Evolutionary conservation across 2,113 vertebrate species (phyloP), one percentile per base, ranked within the genome.

Genomic region (Phodopus roborovskii): DNA sequence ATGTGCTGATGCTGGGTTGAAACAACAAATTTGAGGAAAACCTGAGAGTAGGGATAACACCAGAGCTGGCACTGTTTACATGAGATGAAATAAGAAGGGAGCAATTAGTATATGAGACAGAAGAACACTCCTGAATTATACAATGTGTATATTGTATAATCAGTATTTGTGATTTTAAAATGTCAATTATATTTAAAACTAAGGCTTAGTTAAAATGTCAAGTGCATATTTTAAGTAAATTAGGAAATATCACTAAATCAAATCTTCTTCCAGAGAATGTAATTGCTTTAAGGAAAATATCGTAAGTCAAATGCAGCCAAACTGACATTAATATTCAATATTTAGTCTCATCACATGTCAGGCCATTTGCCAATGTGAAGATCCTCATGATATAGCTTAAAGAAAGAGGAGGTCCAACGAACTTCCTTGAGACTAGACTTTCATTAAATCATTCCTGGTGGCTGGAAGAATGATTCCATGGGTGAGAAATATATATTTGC

Each of bases 201-300:
- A 90, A 56, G 42, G 30, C 71, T 87, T n/a, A 83, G 90, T 92
- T 70, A 83, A 95, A 96, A 97, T 97, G 95, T 94, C 92, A 97
- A 95, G 81, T 92, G 92, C 79, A 83, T 90, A 87, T 96, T 94
- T 95, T 96, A 92, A 92, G 45, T 87, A 97, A 96, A 94, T 95
- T 90, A 83, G 87, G 9, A 19, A 62, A 93, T 88, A 92, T 90
- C 82, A 85, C 85, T 84, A 71, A 92, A 50, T 88, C 78, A 96
- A 70, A 83, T 92, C 78, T 75, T 75, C 90, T 82, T 56, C 28
- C 66, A 85, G 71, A 36, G 77, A 94, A 58, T 8, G 19, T 92
- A 88, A 96, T 84, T 66, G 45, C 89, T 85, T 81, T 50, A 66
- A 92, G 75, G 58, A 66, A 92, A 96, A 70, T 83, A 30, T 45